phyloP scores from a whole-genome alignment of 2,888 invertebrate species.

The Chymomyza fuscimana region DNA sequence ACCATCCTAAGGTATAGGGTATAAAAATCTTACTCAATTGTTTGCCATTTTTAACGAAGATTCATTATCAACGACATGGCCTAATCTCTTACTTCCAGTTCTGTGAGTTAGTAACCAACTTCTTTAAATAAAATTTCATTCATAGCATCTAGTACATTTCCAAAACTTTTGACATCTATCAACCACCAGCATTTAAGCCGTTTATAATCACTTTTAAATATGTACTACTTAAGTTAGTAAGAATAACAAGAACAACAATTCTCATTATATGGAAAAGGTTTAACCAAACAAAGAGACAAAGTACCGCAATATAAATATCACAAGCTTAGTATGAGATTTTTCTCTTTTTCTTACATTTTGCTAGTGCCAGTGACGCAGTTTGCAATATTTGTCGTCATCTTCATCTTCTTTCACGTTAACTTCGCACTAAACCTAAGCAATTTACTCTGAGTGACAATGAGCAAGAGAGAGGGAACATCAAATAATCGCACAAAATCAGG shows the following conservation, averaged over 20 bases:
- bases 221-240: too few relatives aligned
- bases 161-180: too few relatives aligned
- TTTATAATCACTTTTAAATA: neutral
- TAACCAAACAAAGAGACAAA: conserved; percentile 29
- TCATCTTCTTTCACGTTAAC: conserved; percentile 7
- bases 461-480: neutral
- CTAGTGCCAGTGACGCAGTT: conserved; percentile 32
- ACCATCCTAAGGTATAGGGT: too few relatives aligned
- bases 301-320: conserved; percentile 31
- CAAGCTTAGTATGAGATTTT: conserved; percentile 39
- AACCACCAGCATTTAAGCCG: neutral
- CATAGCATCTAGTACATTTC: too few relatives aligned
- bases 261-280: conserved; percentile 25
- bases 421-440: neutral
- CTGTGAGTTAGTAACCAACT: too few relatives aligned
- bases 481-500: conserved; percentile 43
- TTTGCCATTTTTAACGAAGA: too few relatives aligned
- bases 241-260: too few relatives aligned
- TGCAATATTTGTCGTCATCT: conserved; percentile 12
- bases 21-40: too few relatives aligned
- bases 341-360: conserved; percentile 6
- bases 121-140: too few relatives aligned
- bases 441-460: conserved; percentile 28
- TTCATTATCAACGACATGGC: too few relatives aligned
- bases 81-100: too few relatives aligned